Evolutionary conservation across 2,888 invertebrate genomes (phyloP).

Genomic region (Agriopis leucophaearia): DNA sequence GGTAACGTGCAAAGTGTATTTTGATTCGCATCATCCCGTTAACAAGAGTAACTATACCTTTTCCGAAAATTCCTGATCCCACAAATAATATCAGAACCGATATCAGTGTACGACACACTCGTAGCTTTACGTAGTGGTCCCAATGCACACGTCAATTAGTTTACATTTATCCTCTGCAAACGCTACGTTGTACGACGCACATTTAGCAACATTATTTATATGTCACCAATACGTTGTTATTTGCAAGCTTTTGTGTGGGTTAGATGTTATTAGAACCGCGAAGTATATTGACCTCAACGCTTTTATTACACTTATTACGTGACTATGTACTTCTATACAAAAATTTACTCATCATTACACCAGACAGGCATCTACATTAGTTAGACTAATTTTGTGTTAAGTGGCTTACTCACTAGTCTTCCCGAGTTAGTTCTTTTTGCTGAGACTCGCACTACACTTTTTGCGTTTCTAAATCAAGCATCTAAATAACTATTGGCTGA

Average conservation of each 20-base stretch:
- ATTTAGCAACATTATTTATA: slow-evolving; percentile 9
- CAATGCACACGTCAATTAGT: slow-evolving; percentile 25
- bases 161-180: slow-evolving; percentile 13
- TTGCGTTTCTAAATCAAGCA: not conserved
- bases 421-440: not conserved
- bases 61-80: slow-evolving; percentile 3
- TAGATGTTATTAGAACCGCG: not conserved
- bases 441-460: not conserved
- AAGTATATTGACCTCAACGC: no score
- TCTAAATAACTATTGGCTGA: not conserved
- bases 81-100: not conserved
- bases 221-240: not conserved
- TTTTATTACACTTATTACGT: no score
- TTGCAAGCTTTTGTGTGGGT: not conserved
- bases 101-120: not conserved
- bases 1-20: not conserved
- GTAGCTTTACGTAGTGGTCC: slow-evolving; percentile 7
- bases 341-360: no score
- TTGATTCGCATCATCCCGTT: not conserved
- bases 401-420: not conserved
- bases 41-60: slow-evolving; percentile 2
- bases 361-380: no score
- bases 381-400: not conserved
- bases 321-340: no score
- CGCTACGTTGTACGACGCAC: slow-evolving; percentile 26